Evolutionary conservation across 2,888 invertebrate species (phyloP).

Genomic region (Sialis lutaria): DNA sequence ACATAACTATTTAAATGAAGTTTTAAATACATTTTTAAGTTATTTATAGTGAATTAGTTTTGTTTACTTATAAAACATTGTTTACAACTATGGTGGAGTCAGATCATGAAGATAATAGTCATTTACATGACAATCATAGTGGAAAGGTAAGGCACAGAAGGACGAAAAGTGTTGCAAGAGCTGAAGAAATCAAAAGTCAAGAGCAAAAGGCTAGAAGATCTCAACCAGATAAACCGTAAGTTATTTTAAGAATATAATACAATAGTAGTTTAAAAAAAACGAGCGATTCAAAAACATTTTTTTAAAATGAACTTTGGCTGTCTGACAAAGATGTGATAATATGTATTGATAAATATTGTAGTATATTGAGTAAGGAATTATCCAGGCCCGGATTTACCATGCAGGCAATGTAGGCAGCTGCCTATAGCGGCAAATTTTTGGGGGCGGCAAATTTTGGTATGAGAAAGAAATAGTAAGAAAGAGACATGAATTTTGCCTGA

Average conservation of each 20-base stretch:
- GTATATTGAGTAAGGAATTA: no score
- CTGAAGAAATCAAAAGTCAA: constrained; percentile 71
- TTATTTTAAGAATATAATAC: constrained; percentile 12
- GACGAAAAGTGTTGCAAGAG: constrained; percentile 72
- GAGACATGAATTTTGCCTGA: no score
- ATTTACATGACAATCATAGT: neutral
- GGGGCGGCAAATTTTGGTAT: no score
- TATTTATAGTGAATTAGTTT: no score
- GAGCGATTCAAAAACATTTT: neutral
- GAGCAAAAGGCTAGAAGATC: constrained; percentile 60
- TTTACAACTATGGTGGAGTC: neutral
- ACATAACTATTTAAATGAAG: no score
- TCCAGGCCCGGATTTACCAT: no score
- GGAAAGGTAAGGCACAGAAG: constrained; percentile 44
- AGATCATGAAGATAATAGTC: constrained; percentile 22
- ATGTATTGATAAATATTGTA: no score
- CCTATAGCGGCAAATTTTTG: no score
- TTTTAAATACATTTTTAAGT: no score
- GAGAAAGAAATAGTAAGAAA: no score
- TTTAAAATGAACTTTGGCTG: neutral
- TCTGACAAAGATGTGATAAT: neutral
- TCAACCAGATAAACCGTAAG: constrained; percentile 81
- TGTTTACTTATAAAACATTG: no score
- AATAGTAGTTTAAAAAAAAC: neutral
- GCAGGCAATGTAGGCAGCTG: no score